Conservation (phyloP, 2,113 vertebrate genomes). For the Pipra filicauda region DNA sequence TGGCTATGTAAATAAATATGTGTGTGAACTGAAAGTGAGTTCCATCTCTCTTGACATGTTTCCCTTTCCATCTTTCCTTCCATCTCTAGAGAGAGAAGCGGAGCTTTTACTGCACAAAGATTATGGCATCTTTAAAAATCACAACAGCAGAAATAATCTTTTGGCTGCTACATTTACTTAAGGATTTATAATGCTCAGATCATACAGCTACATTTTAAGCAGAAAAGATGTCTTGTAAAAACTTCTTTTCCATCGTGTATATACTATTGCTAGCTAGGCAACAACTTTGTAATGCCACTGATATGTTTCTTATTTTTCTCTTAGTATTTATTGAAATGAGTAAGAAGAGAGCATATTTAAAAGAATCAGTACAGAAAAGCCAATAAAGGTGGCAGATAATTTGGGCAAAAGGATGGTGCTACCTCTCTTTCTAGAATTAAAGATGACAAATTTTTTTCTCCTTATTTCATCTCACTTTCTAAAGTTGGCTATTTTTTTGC, state of each 20-base stretch:
- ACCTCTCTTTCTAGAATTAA: neutral
- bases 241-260: neutral
- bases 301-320: neutral
- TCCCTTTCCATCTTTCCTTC: neutral
- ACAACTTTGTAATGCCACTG: neutral
- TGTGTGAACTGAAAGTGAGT: neutral
- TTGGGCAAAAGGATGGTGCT: neutral
- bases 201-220: neutral
- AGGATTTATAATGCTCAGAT: neutral
- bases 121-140: neutral
- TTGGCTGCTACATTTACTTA: neutral
- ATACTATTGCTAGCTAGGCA: neutral
- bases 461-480: neutral
- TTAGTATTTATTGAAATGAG: neutral
- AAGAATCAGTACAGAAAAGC: neutral
- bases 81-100: neutral
- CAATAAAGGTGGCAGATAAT: neutral
- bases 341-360: neutral
- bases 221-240: neutral
- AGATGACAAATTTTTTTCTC: neutral
- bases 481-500: neutral
- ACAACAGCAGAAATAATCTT: neutral
- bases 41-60: neutral
- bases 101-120: neutral
- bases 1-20: neutral